Evolutionary conservation across 2,888 invertebrate species (phyloP), one percentile per base, ranked within the genome.

Genomic region (Leptura quadrifasciata): DNA sequence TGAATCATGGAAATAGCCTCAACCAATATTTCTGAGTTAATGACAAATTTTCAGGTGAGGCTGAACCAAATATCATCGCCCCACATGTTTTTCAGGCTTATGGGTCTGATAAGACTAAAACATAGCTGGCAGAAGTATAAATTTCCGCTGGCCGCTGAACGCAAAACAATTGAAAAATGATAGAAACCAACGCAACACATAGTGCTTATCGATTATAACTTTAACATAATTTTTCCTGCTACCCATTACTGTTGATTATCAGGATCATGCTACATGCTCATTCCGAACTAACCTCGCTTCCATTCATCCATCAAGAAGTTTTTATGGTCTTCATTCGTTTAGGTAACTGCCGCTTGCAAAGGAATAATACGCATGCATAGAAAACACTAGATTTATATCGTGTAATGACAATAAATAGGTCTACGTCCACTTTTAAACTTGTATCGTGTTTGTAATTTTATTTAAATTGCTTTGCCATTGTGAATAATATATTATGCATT

Each of bases 141-240:
- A 39, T 12, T 39, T 39, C 39, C 12, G 39, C 12, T 39, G 1
- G 12, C 15, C 3, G 15, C 12, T 12, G 10, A 39, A 39, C 39
- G 15, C 15, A 1, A 39, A 39, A 12, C 39, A 10, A 6, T 6
- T 39, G 47, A 47, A 47, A 47, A 47, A 47, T 47, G 47, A 47
- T 5, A 47, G 15, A 47, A n/a, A n/a, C 15, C 15, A n/a, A 47
- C 47, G 47, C 47, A 47, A 47, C 47, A 17, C 17, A 15, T 47
- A 47, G 47, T 47, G 15, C 2, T 47, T 47, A 47, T 47, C 47
- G 47, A 47, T 47, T n/a, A 17, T n/a, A n/a, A 47, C 47, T 47
- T 47, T 47, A 47, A 47, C 47, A 47, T 47, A 47, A 47, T 47
- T 47, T 47, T 15, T 47, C 47, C 47, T 47, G 47, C n/a, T n/a